These are phyloP conservation scores for Aporrectodea caliginosa DNA, from an alignment of 1,140 invertebrate genomes.

Conservation along the genomic window DNA sequence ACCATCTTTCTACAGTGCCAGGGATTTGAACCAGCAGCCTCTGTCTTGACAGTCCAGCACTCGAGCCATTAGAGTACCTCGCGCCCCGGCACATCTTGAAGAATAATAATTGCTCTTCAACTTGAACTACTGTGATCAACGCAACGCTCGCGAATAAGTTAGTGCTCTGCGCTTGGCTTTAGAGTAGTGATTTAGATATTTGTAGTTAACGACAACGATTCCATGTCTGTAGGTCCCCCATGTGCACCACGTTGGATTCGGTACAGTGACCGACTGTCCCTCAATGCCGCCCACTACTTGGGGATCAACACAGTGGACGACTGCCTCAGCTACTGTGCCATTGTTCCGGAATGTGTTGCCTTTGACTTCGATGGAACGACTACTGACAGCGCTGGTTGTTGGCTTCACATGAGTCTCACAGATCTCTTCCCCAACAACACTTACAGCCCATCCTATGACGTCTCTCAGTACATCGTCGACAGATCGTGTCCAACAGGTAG, in stretches of 20 bases:
- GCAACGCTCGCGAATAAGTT: too few species aligned
- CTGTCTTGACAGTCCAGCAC: too few species aligned
- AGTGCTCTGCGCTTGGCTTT: too few species aligned
- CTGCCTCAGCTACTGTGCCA: neutral
- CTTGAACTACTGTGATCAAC: too few species aligned
- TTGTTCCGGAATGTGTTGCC: neutral
- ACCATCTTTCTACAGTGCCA: too few species aligned
- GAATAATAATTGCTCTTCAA: too few species aligned
- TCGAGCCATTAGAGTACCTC: too few species aligned
- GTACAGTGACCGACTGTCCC: neutral
- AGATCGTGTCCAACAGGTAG: neutral
- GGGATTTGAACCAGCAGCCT: too few species aligned
- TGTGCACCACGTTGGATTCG: neutral
- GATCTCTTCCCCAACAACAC: slow-evolving; percentile 7
- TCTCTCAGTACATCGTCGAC: neutral
- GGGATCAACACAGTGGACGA: neutral
- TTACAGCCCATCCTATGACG: neutral
- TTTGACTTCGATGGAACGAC: neutral
- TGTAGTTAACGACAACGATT: too few species aligned
- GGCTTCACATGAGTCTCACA: slow-evolving; percentile 8
- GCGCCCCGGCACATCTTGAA: too few species aligned
- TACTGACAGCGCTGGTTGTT: slow-evolving; percentile 5
- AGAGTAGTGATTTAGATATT: too few species aligned
- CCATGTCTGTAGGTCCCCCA: too few species aligned
- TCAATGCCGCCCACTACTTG: neutral